phyloP scores from a whole-genome alignment of 2,113 vertebrate genomes.

The Bubo scandiacus region DNA sequence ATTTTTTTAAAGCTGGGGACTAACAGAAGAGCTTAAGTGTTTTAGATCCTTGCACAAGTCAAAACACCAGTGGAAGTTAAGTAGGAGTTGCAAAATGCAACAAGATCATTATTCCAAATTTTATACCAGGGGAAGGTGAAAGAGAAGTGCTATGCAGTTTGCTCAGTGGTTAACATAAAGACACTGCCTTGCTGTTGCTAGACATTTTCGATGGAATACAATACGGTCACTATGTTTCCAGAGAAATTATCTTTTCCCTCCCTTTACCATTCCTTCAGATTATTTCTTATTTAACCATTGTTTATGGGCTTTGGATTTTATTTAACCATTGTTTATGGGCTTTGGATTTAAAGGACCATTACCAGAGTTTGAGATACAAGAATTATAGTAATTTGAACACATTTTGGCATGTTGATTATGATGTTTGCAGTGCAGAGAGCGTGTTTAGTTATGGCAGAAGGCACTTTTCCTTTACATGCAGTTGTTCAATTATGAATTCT shows the following conservation, averaged over 20 bases:
- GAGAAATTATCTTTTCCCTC: neutral
- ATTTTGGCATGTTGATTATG: neutral
- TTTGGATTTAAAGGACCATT: neutral
- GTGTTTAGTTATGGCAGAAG: neutral
- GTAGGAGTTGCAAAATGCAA: neutral
- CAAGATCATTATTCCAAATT: neutral
- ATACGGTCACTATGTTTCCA: neutral
- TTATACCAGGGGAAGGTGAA: neutral
- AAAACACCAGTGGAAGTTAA: neutral
- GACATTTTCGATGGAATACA: neutral
- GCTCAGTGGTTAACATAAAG: neutral
- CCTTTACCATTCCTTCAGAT: neutral
- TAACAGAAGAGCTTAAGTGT: neutral
- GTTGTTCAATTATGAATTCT: slow-evolving; percentile 27
- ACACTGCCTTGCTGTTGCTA: neutral
- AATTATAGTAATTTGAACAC: neutral
- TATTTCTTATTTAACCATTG: neutral
- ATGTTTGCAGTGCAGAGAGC: neutral
- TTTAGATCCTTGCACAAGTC: neutral
- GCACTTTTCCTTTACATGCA: neutral
- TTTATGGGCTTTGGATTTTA: neutral
- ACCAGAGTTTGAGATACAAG: neutral
- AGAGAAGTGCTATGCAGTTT: neutral
- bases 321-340: neutral
- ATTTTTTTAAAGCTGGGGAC: neutral